Conservation (phyloP, 2,113 vertebrate species). For the Atrichornis clamosus region DNA sequence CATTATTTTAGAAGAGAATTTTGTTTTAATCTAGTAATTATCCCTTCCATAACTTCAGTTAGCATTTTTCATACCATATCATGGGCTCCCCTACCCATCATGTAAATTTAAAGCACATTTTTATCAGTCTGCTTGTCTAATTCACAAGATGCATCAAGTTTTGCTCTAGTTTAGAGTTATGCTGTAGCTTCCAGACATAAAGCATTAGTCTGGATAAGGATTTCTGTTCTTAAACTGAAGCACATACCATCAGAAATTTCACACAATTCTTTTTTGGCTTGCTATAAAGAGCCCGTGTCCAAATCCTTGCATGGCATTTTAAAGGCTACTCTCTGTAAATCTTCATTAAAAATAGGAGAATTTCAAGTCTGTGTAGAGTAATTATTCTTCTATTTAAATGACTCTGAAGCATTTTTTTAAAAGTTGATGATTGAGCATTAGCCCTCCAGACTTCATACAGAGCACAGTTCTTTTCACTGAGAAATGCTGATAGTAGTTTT, state of each 20-base stretch:
- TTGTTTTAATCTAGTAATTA: background rate
- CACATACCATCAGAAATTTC: background rate
- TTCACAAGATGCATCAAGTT: background rate
- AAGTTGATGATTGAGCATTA: background rate
- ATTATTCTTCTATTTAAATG: background rate
- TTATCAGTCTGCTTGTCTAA: background rate
- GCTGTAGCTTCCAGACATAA: background rate
- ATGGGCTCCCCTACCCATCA: background rate
- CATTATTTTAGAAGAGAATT: background rate
- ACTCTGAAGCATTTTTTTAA: background rate
- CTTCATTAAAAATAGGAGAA: background rate
- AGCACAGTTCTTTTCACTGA: background rate
- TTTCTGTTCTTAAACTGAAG: background rate
- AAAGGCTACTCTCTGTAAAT: background rate
- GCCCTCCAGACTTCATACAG: background rate
- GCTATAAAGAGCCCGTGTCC: accelerated
- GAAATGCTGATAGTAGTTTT: background rate
- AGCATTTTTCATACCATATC: background rate
- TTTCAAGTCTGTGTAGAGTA: background rate
- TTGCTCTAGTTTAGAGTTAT: background rate
- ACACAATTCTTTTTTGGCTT: accelerated
- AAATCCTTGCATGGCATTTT: background rate
- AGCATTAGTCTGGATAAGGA: background rate
- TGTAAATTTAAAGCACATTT: background rate
- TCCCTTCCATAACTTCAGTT: background rate